These are phyloP conservation scores for Microctonus aethiopoides DNA, from an alignment of 2,888 invertebrate genomes.

Conservation along the genomic window DNA sequence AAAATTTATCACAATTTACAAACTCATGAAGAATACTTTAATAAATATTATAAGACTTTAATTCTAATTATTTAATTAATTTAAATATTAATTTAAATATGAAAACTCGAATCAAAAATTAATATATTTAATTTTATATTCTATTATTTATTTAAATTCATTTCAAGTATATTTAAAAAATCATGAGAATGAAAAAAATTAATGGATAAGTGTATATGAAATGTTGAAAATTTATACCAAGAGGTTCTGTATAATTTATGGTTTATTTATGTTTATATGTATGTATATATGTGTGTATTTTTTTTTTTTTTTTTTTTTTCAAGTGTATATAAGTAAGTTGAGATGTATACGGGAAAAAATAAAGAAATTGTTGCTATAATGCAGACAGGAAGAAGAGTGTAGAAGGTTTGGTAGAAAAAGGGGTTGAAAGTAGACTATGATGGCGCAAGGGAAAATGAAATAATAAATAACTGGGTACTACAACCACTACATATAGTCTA, in stretches of 20 bases:
- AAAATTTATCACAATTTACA: too few relatives aligned
- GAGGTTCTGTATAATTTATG: not conserved
- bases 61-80: too few relatives aligned
- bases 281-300: not conserved
- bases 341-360: constrained; percentile 14
- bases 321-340: not conserved
- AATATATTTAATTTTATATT: too few relatives aligned
- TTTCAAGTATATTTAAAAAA: not conserved
- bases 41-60: too few relatives aligned
- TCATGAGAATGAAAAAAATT: not conserved
- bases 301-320: not conserved
- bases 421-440: not conserved
- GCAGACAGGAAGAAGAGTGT: not conserved
- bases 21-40: too few relatives aligned
- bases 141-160: too few relatives aligned
- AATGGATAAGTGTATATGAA: not conserved
- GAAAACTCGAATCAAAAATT: too few relatives aligned
- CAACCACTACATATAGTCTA: not conserved
- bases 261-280: not conserved
- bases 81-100: too few relatives aligned
- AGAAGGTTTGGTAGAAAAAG: not conserved
- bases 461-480: constrained; percentile 11
- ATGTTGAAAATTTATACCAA: not conserved
- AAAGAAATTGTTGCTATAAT: not conserved
- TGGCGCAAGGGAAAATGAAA: constrained; percentile 9